A percentile compares a stretch with the other conserved stretches of the same genome.
These are phyloP conservation scores for Sesamia inferens DNA, from an alignment of 2,888 invertebrate species.

Conservation along the genomic window DNA sequence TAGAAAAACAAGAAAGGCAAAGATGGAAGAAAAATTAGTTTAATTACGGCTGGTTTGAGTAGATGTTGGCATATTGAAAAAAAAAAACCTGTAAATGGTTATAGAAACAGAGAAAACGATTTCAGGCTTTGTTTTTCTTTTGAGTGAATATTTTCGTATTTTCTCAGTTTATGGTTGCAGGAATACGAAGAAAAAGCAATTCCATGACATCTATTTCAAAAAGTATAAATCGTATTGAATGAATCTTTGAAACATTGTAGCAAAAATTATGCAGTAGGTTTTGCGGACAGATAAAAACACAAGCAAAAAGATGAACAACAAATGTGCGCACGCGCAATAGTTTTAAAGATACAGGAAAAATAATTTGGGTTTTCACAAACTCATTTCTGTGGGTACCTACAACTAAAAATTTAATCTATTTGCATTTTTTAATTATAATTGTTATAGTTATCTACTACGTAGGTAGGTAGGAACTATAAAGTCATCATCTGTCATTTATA, in stretches of 20 bases:
- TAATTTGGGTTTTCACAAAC: background rate
- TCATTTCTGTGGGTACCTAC: background rate
- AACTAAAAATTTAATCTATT: no score
- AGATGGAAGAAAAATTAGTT: background rate
- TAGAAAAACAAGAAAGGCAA: background rate
- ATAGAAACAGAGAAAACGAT: no score
- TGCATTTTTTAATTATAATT: no score
- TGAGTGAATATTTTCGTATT: background rate
- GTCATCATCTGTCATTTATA: no score
- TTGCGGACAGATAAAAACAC: background rate
- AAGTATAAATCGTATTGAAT: background rate
- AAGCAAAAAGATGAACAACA: background rate
- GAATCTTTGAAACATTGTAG: background rate
- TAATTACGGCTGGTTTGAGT: background rate
- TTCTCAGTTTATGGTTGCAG: background rate
- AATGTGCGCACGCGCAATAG: slow-evolving; percentile 2
- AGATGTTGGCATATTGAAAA: background rate
- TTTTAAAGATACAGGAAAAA: slow-evolving; percentile 3
- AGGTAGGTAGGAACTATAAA: no score
- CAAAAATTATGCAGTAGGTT: background rate
- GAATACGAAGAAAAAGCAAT: background rate
- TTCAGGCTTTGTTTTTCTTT: background rate
- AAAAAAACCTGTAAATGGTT: background rate
- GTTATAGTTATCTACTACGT: no score
- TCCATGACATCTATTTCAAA: background rate